These are phyloP conservation scores for Lamprotornis superbus DNA, from an alignment of 2,113 vertebrate genomes.

Conservation along the genomic window DNA sequence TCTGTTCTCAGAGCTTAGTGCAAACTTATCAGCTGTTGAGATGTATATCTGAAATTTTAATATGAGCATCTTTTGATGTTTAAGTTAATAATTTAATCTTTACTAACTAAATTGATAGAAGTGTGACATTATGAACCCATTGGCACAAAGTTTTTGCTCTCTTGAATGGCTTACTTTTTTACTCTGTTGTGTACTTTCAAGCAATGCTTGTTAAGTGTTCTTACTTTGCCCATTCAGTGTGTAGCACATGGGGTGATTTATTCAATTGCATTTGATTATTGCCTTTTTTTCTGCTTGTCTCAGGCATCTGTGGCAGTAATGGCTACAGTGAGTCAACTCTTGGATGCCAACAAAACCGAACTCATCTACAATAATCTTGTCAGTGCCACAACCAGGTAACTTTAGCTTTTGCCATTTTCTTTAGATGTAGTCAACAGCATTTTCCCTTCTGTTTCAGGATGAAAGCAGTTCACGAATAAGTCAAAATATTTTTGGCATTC, in stretches of 20 bases:
- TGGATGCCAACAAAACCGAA: conserved; percentile 15
- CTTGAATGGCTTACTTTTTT: neutral
- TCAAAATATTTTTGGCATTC: neutral
- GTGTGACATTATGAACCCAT: neutral
- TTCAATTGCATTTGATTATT: neutral
- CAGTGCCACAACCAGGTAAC: conserved; percentile 28
- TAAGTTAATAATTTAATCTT: neutral
- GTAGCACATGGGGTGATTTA: neutral
- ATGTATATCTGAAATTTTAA: neutral
- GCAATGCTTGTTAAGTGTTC: neutral
- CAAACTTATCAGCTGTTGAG: neutral
- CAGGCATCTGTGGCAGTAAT: conserved; percentile 39
- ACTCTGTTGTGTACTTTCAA: neutral
- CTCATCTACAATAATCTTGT: neutral
- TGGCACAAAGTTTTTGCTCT: neutral
- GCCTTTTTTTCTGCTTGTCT: neutral
- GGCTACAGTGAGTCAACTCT: conserved; percentile 56
- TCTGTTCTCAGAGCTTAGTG: neutral
- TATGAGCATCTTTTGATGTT: neutral
- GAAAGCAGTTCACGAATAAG: neutral
- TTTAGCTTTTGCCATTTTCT: neutral
- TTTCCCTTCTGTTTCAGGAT: neutral
- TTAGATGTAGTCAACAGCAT: neutral
- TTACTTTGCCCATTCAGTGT: neutral
- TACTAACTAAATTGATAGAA: neutral